phyloP scores from a whole-genome alignment of 2,113 vertebrate genomes.

The Ardeotis arabs region DNA sequence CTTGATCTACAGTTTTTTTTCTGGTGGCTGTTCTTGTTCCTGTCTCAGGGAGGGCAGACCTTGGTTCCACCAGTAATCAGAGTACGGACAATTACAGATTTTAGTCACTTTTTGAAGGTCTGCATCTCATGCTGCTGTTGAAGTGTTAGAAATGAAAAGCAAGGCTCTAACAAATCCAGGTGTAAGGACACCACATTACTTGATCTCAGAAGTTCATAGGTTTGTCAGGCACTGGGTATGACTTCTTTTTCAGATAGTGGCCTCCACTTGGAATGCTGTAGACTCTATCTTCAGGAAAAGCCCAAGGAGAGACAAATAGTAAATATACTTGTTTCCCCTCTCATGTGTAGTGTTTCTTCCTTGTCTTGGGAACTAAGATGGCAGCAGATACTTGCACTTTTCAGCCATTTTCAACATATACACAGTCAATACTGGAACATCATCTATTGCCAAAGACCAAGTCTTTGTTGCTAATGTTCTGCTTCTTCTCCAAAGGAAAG shows the following conservation, averaged over 20 bases:
- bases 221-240: not conserved
- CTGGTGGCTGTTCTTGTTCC: no score
- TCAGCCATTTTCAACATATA: not conserved
- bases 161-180: not conserved
- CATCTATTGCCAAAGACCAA: not conserved
- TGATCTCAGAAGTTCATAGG: not conserved
- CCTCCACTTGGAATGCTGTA: not conserved
- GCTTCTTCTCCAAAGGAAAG: not conserved
- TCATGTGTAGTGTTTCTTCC: not conserved
- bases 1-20: no score
- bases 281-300: not conserved
- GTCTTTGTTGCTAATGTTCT: not conserved
- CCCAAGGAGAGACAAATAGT: not conserved
- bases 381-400: not conserved
- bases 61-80: no score
- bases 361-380: not conserved
- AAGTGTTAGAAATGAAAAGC: not conserved
- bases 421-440: not conserved
- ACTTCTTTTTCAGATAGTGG: not conserved
- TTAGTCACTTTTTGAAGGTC: not conserved
- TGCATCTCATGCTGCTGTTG: not conserved
- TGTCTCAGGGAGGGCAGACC: no score
- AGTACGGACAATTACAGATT: not conserved
- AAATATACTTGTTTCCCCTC: not conserved
- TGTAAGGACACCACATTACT: not conserved